Base-by-base conservation (phyloP, 2,888 invertebrate species). In the Acrobasis repandana region DNA sequence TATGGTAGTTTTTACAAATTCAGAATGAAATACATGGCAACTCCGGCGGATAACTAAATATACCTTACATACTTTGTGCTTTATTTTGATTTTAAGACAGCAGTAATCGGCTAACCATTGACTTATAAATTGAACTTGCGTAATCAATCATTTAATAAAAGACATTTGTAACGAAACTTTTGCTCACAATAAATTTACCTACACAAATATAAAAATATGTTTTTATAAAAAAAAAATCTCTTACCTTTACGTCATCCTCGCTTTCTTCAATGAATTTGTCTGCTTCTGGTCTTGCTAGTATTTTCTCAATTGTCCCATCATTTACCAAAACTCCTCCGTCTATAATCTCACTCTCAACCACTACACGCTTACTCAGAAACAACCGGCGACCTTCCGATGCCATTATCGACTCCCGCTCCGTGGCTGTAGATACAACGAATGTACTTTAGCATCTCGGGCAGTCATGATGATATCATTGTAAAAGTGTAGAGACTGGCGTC, bases 301-400 rank as follows among this genome's bases (percentile, higher is more conserved):
- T 82, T 69, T 88, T 80, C 66, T 89, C 80, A 67, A 95, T 95
- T 68, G 91, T 90, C 15, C 95, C 95, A 74, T 90, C 85, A 58
- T 92, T 82, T 20, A 95, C 93, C 43, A 95, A 79, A 65, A 95
- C 92, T 33, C 94, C 94, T 49, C 94, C 95, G 64, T 93, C 90
- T 15, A 90, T 74, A 56, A 94, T 88, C 51, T 83, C 85, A 61
- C 86, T 82, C 66, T 93, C 90, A 56, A 94, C 86, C 58, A 93
- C 93, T 43, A 95, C 86, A 61, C 82, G 83, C 66, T 73, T 82
- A 68, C 93, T 92, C 66, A 92, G 68, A 86, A 92, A 93, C 73
- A 93, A 75, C 69, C 88, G 85, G 63, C 80, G 79, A 61, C 75
- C 69, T 63, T 74, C 64, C 68, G 71, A 71, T 70, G 82, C 79